These are phyloP conservation scores for Dicerorhinus sumatrensis DNA, from an alignment of 2,113 vertebrate genomes.

Conservation along the genomic window DNA sequence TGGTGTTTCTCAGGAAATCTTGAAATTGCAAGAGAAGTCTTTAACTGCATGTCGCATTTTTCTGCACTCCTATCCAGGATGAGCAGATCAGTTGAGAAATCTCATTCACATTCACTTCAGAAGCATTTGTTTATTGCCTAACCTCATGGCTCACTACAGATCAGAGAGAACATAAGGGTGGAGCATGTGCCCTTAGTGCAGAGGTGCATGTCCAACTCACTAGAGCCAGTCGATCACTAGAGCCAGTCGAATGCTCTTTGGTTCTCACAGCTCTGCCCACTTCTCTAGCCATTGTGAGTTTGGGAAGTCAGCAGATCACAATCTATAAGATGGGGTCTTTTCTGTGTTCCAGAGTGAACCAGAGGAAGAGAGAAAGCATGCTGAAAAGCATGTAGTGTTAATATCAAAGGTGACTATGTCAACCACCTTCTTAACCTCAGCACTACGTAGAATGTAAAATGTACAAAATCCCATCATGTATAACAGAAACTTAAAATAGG, in stretches of 20 bases:
- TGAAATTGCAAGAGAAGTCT: background rate
- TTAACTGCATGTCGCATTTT: background rate
- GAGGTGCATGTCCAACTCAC: background rate
- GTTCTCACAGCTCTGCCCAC: background rate
- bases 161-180: too few species aligned
- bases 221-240: background rate
- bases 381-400: background rate
- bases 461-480: background rate
- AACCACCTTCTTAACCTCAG: background rate
- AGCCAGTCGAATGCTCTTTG: background rate
- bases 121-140: background rate
- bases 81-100: background rate
- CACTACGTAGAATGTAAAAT: background rate
- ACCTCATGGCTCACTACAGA: background rate
- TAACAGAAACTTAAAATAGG: background rate
- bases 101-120: background rate
- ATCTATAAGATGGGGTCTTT: background rate
- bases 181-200: background rate
- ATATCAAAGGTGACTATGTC: background rate
- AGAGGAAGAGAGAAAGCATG: background rate
- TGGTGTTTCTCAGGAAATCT: background rate
- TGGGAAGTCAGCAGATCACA: background rate
- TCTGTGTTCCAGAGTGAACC: background rate
- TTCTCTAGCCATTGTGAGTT: background rate
- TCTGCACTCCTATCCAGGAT: background rate